Evolutionary conservation across 2,888 invertebrate genomes (phyloP).

Genomic region (Drosophila macrothrix): DNA sequence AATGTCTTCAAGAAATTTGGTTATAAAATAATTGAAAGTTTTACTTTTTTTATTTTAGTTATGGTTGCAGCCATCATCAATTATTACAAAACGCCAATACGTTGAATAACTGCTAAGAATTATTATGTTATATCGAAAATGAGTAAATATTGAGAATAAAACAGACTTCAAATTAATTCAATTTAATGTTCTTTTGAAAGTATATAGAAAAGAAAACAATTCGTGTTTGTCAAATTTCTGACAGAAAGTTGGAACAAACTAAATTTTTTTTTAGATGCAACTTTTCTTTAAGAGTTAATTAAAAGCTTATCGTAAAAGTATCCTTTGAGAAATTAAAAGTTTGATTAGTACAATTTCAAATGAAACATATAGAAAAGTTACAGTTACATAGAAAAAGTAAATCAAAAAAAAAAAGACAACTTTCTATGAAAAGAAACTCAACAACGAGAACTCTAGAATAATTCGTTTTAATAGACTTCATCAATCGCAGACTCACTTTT

Average conservation of each 20-base stretch:
- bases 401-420: neutral
- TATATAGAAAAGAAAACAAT: neutral
- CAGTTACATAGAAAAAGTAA: neutral
- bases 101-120: neutral
- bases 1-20: neutral
- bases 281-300: neutral
- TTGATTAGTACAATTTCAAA: neutral
- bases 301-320: neutral
- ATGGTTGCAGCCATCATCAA: neutral
- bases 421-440: slow-evolving; percentile 2
- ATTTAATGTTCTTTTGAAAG: neutral
- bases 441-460: slow-evolving; percentile 26
- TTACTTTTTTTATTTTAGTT: neutral
- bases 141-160: neutral
- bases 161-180: neutral
- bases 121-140: neutral
- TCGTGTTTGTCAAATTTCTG: neutral
- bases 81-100: neutral
- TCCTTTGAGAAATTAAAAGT: slow-evolving; percentile 2
- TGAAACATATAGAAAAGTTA: slow-evolving; percentile 4
- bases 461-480: slow-evolving; percentile 65
- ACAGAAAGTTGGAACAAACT: neutral
- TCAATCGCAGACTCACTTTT: slow-evolving; percentile 74
- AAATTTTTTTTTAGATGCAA: slow-evolving; percentile 3
- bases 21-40: slow-evolving; percentile 10